Evolutionary conservation across 2,888 invertebrate species (phyloP).

Genomic region (Ephialtes manifestator): DNA sequence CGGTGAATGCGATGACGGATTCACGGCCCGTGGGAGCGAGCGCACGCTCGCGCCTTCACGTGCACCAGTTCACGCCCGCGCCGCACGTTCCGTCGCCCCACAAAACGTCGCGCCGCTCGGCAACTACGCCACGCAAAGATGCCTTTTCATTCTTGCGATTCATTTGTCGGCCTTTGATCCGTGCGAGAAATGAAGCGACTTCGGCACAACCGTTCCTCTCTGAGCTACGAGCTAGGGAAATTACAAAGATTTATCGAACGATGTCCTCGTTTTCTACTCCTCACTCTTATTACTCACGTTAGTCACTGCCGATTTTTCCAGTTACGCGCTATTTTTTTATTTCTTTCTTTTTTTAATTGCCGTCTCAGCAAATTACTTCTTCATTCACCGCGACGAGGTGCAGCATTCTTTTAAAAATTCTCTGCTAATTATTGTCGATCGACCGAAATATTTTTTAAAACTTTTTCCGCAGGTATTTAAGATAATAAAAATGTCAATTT

Average conservation of each 20-base stretch:
- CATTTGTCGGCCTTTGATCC: slow-evolving; percentile 83
- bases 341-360: slow-evolving; percentile 1
- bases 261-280: slow-evolving; percentile 24
- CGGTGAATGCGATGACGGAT: slow-evolving; percentile 81
- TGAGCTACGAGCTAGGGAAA: slow-evolving; percentile 73
- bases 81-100: background rate
- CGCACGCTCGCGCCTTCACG: slow-evolving; percentile 61
- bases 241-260: slow-evolving; percentile 79
- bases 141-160: slow-evolving; percentile 76
- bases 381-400: slow-evolving; percentile 37
- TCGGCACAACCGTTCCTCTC: slow-evolving; percentile 15
- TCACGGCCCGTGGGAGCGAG: slow-evolving; percentile 80
- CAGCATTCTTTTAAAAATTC: slow-evolving; percentile 47
- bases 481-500: too few species aligned
- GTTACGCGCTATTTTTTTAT: slow-evolving; percentile 14
- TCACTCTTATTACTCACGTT: slow-evolving; percentile 40
- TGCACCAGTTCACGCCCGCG: slow-evolving; percentile 17
- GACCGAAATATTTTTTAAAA: too few species aligned
- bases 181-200: slow-evolving; percentile 38
- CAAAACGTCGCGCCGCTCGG: slow-evolving; percentile 6
- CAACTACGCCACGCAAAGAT: slow-evolving; percentile 70
- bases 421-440: slow-evolving; percentile 29
- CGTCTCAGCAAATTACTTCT: slow-evolving; percentile 38
- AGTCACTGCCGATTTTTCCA: slow-evolving; percentile 36
- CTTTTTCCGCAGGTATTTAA: too few species aligned